phyloP scores from a whole-genome alignment of 2,888 invertebrate species.

The Noctua janthe region DNA sequence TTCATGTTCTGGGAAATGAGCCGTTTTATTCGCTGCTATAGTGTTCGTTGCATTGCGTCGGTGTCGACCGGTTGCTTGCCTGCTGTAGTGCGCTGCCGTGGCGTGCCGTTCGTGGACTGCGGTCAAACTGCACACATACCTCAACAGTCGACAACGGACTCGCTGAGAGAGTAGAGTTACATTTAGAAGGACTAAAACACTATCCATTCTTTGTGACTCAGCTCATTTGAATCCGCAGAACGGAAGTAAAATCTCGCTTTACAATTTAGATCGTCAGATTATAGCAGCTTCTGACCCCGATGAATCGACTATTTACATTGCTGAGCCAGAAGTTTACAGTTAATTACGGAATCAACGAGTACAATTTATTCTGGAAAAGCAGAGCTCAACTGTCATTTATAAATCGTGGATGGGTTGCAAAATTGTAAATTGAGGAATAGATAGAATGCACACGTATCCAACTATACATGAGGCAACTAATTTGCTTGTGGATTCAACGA shows the following conservation, averaged over 20 bases:
- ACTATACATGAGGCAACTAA: neutral
- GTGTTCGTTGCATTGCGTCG: conserved; percentile 51
- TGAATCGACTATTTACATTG: conserved; percentile 66
- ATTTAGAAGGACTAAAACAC: conserved; percentile 54
- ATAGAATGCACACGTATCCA: neutral
- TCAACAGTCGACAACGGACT: conserved; percentile 60
- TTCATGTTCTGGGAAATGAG: conserved; percentile 63
- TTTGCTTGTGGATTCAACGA: neutral
- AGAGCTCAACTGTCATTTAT: conserved; percentile 27
- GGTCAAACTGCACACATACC: conserved; percentile 75
- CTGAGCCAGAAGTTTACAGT: conserved; percentile 65
- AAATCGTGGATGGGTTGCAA: conserved; percentile 19
- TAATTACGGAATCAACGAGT: conserved; percentile 70
- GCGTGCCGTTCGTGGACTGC: conserved; percentile 80
- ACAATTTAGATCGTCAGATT: conserved; percentile 39
- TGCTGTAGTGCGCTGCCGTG: conserved; percentile 55
- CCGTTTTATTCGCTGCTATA: conserved; percentile 62
- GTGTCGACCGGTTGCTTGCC: conserved; percentile 67
- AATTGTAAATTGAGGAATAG: conserved; percentile 12
- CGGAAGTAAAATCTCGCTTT: conserved; percentile 45
- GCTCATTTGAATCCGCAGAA: conserved; percentile 46
- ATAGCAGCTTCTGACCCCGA: conserved; percentile 66
- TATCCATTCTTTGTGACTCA: conserved; percentile 51
- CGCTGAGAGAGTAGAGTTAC: conserved; percentile 60
- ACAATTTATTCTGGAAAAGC: conserved; percentile 64